Conservation (phyloP, 2,888 invertebrate genomes). For the Chymomyza caudatula region DNA sequence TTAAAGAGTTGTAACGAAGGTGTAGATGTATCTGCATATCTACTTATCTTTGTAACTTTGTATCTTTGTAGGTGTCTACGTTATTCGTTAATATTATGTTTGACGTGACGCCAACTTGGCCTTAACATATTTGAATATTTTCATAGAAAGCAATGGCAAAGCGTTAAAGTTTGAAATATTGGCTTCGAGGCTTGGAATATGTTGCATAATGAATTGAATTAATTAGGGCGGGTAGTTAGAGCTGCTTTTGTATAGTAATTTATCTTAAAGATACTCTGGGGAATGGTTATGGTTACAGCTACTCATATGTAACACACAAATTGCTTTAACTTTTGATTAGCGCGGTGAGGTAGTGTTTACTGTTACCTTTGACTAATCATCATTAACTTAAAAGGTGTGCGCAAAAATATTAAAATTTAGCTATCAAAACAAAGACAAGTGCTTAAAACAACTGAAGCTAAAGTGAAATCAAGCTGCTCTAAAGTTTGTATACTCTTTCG, state of each 20-base stretch:
- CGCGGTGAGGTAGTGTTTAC: neutral
- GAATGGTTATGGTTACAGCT: neutral
- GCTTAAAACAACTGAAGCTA: no score
- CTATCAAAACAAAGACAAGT: no score
- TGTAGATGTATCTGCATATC: neutral
- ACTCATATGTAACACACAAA: conserved; percentile 32
- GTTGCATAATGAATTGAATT: neutral
- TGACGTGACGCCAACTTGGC: conserved; percentile 26
- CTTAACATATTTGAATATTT: conserved; percentile 35
- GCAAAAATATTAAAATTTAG: neutral
- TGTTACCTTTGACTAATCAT: neutral
- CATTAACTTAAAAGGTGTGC: neutral
- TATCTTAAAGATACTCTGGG: neutral
- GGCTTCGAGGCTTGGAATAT: neutral
- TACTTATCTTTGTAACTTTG: neutral
- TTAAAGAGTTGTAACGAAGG: conserved; percentile 41
- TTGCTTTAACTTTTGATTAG: conserved; percentile 56
- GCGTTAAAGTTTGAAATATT: conserved; percentile 22
- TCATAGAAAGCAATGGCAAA: conserved; percentile 8
- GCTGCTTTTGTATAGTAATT: neutral
- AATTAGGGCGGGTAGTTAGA: neutral
- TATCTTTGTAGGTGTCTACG: conserved; percentile 6
- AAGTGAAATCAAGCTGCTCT: no score
- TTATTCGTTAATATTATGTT: conserved; percentile 34
- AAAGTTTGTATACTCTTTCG: no score